Base-by-base conservation (phyloP, 1,140 invertebrate genomes). In the Drosophila pandora region DNA sequence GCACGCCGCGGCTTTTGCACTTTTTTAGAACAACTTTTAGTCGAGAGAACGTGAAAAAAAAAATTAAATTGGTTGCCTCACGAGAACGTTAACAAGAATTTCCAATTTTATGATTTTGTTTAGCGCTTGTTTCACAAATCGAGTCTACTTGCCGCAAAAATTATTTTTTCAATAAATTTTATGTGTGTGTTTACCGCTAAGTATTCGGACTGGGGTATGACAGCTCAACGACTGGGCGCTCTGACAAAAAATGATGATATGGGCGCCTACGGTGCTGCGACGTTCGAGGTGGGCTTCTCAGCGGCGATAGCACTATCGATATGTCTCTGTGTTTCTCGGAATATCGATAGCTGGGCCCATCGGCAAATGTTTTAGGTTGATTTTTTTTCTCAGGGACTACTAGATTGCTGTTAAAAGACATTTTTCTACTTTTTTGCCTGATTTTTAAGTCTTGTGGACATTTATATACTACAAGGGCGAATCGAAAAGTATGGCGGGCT, bases 1-100 rank as follows among this genome's bases (percentile, higher is more conserved):
- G 67, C 83, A 87, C 77, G 77, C 75, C 74, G 74, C 74, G 58
- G 47, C 47, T 70, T 74, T 71, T 64, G 32, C 70, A 87, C 71
- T 75, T 82, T 41, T 49, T 63, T 50, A 30, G 43, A 65, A 65
- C 62, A 60, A 59, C 56, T 48, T 58, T 50, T 28, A n/a, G 8
- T 21, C 25, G 45, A 53, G 34, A 43, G 17, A 85, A 74, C 73
- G 45, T 60, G 56, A 84, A 84, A 63, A 84, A 84, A 85, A 79
- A 70, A 2, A 2, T 13, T 5, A 70, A 2, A 2, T 13, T 5
- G 9, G 13, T 13, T 5, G 9, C 5, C 34, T 37, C 34, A 12
- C 9, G 3, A 2, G 34, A 37, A 37, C 10, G 3, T 37, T 10
- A n/a, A 37, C 10, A 12, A 37, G 10, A 32, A 32, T 8, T 32